Evolutionary conservation across 2,797 vertebrate species (phyloP), one percentile per base, ranked within the genome.

Genomic region (Apodemus agrarius): DNA sequence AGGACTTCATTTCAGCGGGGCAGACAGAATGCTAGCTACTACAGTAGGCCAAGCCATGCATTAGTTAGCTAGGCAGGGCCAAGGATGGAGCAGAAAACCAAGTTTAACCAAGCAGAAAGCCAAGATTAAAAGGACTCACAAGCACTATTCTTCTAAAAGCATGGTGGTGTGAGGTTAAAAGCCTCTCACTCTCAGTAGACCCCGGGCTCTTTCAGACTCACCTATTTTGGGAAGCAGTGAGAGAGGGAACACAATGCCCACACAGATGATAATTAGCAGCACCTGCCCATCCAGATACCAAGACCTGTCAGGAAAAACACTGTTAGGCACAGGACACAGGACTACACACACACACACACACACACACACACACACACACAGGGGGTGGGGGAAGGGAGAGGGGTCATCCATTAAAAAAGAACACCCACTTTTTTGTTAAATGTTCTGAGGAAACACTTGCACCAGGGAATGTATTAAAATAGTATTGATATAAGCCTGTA

Each of bases 161-260:
- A 59, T 54, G 52, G 67, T 59, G 65, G 63, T 74, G 13, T 93
- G 69, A 92, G 89, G 97, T 98, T 97, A 96, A 97, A 97, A 98
- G 97, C 29, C 93, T 97, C 96, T 98, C 98, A 98, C 95, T 88
- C 80, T 88, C 94, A 67, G 24, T 2, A 93, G 98, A 98, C 94
- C 96, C 78, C 1, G 26, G 91, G 75, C 80, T 98, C 97, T 94
- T 97, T 94, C 97, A 98, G 95, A 98, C 99, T 99, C 98, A 99
- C 99, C 99, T 89, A 99, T 99, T 99, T 99, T 99, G 85, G 99
- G 99, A 97, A 99, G 98, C 96, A 99, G 98, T 1, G 99, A 98
- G 89, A 99, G 98, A 96, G 99, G 99, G 57, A 99, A 98, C 94
- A 99, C 98, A 92, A 99, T 92, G 96, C 98, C 98, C 93, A 99